Conservation (phyloP, 2,113 vertebrate species). For the Oplegnathus fasciatus region DNA sequence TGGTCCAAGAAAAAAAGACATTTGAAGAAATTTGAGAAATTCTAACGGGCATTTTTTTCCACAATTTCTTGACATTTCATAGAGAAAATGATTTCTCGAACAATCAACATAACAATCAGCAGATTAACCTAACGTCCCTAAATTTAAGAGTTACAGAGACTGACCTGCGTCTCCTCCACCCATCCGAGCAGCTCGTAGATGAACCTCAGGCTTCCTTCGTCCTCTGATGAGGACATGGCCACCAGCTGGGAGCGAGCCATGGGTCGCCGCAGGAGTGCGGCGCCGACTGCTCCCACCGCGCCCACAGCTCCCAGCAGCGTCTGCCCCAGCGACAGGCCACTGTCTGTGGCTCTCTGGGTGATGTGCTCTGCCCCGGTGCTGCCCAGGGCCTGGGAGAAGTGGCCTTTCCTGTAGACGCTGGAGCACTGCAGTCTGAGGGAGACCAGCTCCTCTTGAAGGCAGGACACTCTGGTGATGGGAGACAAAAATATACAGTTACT, state of each 20-base stretch:
- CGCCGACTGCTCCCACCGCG: conserved; percentile 80
- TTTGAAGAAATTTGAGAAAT: background rate
- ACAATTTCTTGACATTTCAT: background rate
- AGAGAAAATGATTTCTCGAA: background rate
- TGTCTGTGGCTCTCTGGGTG: conserved; percentile 74
- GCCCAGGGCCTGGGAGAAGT: conserved; percentile 86
- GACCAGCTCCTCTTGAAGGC: conserved; percentile 96
- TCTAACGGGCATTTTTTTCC: background rate
- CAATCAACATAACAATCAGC: background rate
- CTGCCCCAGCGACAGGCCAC: conserved; percentile 86
- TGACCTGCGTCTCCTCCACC: conserved; percentile 98
- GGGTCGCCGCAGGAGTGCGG: conserved; percentile 92
- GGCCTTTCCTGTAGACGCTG: conserved; percentile 94
- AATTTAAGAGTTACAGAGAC: background rate
- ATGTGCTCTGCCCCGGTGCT: conserved; percentile 76
- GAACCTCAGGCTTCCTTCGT: conserved; percentile 95
- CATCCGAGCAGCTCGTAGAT: conserved; percentile 97
- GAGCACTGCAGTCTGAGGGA: conserved; percentile 93
- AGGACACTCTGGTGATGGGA: conserved; percentile 85
- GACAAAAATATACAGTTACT: background rate
- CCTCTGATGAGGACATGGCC: conserved; percentile 95
- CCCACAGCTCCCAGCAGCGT: conserved; percentile 81
- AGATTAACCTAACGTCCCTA: background rate
- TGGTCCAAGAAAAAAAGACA: too few species aligned
- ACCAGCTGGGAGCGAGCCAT: conserved; percentile 92